Percentiles rank a stretch among this genome's conserved stretches.
Evolutionary conservation across 2,113 vertebrate species (phyloP).

Genomic region (Hylia prasina): DNA sequence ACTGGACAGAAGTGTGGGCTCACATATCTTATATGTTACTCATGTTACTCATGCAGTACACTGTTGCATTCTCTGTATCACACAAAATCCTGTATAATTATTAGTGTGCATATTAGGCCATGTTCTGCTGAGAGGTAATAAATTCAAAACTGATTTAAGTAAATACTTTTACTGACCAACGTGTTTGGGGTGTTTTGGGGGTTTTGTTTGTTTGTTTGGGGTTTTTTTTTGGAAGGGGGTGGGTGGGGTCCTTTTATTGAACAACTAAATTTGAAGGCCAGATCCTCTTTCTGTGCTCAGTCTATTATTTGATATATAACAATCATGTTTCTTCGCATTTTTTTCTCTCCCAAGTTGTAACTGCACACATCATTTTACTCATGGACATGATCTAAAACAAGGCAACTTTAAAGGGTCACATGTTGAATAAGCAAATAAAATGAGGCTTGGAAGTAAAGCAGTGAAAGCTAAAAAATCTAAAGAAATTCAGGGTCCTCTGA

Average conservation of each 20-base stretch:
- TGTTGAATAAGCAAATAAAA: background rate
- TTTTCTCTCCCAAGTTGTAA: background rate
- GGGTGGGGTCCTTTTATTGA: background rate
- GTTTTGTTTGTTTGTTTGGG: background rate
- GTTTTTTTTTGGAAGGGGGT: too few species aligned
- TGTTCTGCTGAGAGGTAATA: background rate
- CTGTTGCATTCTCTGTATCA: background rate
- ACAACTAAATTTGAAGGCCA: background rate
- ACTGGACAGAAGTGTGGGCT: background rate
- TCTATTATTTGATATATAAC: background rate
- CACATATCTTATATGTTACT: fast-evolving
- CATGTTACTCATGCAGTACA: background rate
- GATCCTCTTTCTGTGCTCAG: background rate
- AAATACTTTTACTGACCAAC: background rate
- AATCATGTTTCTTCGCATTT: background rate
- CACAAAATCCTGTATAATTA: background rate
- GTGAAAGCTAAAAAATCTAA: background rate
- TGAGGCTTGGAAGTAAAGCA: background rate
- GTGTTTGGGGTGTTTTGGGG: fast-evolving
- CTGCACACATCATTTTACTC: background rate
- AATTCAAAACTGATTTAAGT: background rate
- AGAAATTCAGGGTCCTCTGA: background rate
- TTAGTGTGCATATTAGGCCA: background rate
- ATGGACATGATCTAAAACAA: background rate
- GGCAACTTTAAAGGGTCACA: background rate